phyloP scores from a whole-genome alignment of 2,888 invertebrate genomes.

The Lepidochitona cinerea region DNA sequence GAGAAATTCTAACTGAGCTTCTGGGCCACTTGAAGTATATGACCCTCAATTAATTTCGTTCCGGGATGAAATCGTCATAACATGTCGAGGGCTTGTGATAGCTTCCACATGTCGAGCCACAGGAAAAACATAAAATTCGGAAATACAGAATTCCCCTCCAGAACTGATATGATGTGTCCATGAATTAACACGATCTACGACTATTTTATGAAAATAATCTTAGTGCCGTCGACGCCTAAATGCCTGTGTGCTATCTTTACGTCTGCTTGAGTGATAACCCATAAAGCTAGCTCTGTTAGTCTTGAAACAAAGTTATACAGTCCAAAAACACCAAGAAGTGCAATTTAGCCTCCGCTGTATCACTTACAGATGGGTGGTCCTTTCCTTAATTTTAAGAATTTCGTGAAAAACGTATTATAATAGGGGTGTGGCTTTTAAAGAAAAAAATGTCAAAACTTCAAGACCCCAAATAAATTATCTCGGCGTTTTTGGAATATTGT shows the following conservation, averaged over 20 bases:
- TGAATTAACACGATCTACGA: neutral
- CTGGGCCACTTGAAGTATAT: too few relatives aligned
- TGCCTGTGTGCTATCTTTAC: neutral
- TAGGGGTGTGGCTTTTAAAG: too few relatives aligned
- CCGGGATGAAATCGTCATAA: neutral
- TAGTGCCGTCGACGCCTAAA: neutral
- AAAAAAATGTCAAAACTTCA: too few relatives aligned
- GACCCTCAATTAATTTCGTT: neutral
- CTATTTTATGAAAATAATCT: constrained; percentile 3
- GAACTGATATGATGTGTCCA: neutral
- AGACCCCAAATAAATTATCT: too few relatives aligned
- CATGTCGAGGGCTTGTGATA: neutral
- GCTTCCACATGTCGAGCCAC: neutral
- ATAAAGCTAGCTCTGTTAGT: neutral
- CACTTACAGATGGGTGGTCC: too few relatives aligned
- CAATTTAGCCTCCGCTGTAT: too few relatives aligned
- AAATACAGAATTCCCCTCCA: neutral
- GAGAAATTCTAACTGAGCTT: too few relatives aligned
- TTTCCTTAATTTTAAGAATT: too few relatives aligned
- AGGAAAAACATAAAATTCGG: neutral
- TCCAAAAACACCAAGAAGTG: too few relatives aligned
- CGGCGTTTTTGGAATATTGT: too few relatives aligned
- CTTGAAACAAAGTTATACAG: too few relatives aligned
- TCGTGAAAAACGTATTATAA: too few relatives aligned
- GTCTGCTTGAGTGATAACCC: neutral